phyloP scores from a whole-genome alignment of 2,888 invertebrate genomes.

The Melikaiella ostensackeni region DNA sequence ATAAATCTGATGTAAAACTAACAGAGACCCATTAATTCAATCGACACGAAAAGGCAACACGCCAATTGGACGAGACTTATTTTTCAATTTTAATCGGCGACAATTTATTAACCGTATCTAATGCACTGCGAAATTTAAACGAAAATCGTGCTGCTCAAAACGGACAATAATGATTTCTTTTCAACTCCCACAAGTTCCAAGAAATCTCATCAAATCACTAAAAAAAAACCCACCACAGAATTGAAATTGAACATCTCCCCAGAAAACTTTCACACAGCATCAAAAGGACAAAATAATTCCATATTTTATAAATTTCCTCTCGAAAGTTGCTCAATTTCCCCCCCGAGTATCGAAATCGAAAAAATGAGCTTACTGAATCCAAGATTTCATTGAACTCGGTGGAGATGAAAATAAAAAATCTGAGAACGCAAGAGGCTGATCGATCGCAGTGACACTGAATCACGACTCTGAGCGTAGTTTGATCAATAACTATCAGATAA shows the following conservation, averaged over 20 bases:
- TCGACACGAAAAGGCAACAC: conserved; percentile 53
- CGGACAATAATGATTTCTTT: conserved; percentile 15
- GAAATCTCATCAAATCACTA: conserved; percentile 44
- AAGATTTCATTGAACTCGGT: conserved; percentile 7
- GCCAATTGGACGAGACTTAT: conserved; percentile 48
- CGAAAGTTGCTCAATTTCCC: conserved; percentile 6
- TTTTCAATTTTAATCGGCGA: conserved; percentile 1
- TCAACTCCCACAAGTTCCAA: conserved; percentile 34
- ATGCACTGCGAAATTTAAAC: conserved; percentile 18
- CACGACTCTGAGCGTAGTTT: conserved; percentile 25
- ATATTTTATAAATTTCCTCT: not conserved
- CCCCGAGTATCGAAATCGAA: not conserved
- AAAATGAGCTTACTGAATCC: not conserved
- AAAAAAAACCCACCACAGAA: conserved; percentile 43
- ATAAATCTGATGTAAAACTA: conserved; percentile 65
- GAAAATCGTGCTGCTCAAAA: conserved; percentile 50
- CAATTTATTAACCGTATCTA: conserved; percentile 4
- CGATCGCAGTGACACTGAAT: conserved; percentile 8
- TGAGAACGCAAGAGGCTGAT: conserved; percentile 21
- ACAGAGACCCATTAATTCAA: conserved; percentile 56
- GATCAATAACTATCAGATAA: conserved; percentile 43
- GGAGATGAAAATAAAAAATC: conserved; percentile 23
- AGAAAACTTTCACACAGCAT: not conserved
- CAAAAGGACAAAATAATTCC: not conserved
- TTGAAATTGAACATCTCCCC: conserved; percentile 32